These are phyloP conservation scores for Rousettus madagascariensis DNA, from an alignment of 2,797 vertebrate genomes.

Conservation along the genomic window DNA sequence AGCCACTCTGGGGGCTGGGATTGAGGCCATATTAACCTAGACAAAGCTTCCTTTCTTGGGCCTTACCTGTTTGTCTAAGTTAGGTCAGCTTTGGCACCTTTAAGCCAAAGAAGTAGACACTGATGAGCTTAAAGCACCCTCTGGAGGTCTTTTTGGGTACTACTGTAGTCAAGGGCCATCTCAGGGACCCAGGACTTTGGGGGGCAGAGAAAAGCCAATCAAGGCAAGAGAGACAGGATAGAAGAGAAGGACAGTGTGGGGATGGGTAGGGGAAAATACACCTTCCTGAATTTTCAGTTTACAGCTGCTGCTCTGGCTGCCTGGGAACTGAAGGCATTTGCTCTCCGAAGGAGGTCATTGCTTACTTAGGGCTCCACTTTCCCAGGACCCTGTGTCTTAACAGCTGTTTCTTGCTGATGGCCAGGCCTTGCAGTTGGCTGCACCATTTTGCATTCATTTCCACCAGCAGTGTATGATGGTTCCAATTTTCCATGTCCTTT, in stretches of 20 bases:
- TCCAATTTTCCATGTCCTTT: not conserved
- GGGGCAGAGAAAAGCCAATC: not conserved
- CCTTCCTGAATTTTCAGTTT: not conserved
- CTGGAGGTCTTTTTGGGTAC: constrained; percentile 44
- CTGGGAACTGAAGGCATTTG: not conserved
- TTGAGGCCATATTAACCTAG: not conserved
- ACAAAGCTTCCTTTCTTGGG: not conserved
- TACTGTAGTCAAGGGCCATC: not conserved
- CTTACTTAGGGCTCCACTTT: not conserved
- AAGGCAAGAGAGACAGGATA: not conserved
- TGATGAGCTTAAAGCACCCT: constrained; percentile 40
- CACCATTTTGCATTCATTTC: not conserved
- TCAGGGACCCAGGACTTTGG: not conserved
- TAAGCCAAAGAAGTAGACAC: not conserved
- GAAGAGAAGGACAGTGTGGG: not conserved
- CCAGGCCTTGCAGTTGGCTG: not conserved
- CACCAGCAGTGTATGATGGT: not conserved
- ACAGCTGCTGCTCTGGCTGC: not conserved
- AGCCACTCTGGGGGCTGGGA: not conserved
- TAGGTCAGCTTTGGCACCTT: not conserved
- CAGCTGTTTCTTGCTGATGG: not conserved
- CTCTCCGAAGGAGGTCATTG: not conserved
- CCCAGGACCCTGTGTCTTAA: not conserved
- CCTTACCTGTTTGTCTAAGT: not conserved
- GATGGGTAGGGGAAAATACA: not conserved